Percentiles rank a stretch among this genome's conserved stretches.
phyloP scores from a whole-genome alignment of 2,888 invertebrate genomes.

The Microplitis manilae region DNA sequence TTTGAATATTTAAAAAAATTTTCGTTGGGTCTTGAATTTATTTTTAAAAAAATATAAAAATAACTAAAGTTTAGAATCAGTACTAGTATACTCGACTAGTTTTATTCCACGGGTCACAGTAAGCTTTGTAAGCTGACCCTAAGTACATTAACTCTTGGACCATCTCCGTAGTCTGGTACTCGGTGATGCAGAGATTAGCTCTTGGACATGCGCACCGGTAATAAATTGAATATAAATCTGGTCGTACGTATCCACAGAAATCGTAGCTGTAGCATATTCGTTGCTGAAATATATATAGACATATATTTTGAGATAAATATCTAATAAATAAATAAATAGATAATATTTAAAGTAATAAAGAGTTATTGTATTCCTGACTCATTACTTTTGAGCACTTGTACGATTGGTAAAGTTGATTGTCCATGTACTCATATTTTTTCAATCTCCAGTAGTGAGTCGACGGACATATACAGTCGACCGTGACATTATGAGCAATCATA shows the following conservation, averaged over 20 bases:
- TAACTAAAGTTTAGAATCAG: no score
- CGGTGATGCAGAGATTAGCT: constrained; percentile 76
- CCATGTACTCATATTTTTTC: constrained; percentile 61
- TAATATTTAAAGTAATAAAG: neutral
- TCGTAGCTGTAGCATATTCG: constrained; percentile 74
- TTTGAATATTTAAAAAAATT: no score
- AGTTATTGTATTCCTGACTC: neutral
- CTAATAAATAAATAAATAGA: neutral
- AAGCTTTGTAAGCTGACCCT: constrained; percentile 75
- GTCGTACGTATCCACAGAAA: constrained; percentile 77
- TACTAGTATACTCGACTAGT: constrained; percentile 41
- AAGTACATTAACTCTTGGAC: constrained; percentile 75
- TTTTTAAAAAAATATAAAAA: no score
- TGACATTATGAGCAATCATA: constrained; percentile 71
- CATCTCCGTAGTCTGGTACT: constrained; percentile 68
- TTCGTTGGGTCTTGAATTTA: no score
- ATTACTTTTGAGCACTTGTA: constrained; percentile 72
- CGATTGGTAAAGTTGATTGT: constrained; percentile 60
- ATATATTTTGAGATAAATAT: neutral
- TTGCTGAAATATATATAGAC: constrained; percentile 63
- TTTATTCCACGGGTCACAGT: constrained; percentile 71
- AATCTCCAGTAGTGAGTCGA: constrained; percentile 74
- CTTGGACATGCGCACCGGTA: constrained; percentile 78
- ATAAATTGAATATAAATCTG: constrained; percentile 76
- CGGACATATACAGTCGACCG: constrained; percentile 73